Percentiles rank a stretch among this genome's conserved stretches.
Conservation (phyloP, 2,113 vertebrate species). For the Nesogale talazaci region DNA sequence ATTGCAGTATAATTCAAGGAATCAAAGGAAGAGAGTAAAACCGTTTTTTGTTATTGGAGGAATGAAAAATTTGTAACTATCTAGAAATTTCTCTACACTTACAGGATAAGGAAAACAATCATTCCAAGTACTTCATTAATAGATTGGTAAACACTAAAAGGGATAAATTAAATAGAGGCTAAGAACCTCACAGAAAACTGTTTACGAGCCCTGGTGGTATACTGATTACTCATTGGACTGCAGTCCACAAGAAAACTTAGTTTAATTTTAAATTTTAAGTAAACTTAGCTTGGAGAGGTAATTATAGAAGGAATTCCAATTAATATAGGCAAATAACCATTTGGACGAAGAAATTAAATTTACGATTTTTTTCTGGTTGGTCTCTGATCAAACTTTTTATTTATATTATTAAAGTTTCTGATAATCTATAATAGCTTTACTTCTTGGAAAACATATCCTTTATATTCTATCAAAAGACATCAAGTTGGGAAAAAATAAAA, state of each 20-base stretch:
- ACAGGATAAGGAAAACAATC: neutral
- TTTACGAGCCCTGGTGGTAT: no score
- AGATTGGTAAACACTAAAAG: slow-evolving; percentile 5
- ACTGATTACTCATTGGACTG: no score
- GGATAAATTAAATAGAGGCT: neutral
- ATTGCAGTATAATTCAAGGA: neutral
- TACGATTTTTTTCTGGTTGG: neutral
- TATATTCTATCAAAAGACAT: neutral
- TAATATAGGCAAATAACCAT: neutral
- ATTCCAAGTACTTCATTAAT: neutral
- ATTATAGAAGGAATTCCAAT: neutral
- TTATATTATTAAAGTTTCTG: slow-evolving; percentile 9
- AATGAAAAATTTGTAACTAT: neutral
- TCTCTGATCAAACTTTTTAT: neutral
- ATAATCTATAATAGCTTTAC: slow-evolving; percentile 21
- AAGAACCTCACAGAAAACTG: neutral
- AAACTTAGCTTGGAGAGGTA: neutral
- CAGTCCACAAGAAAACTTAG: no score
- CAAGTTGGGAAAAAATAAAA: neutral
- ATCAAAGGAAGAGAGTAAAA: neutral
- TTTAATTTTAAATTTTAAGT: slow-evolving; percentile 43
- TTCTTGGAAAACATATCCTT: slow-evolving; percentile 34
- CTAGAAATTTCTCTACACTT: neutral
- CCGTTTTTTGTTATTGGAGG: neutral
- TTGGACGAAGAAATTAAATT: slow-evolving; percentile 46